Base-by-base conservation (phyloP, 2,888 invertebrate genomes). In the Dynastes grantii region DNA sequence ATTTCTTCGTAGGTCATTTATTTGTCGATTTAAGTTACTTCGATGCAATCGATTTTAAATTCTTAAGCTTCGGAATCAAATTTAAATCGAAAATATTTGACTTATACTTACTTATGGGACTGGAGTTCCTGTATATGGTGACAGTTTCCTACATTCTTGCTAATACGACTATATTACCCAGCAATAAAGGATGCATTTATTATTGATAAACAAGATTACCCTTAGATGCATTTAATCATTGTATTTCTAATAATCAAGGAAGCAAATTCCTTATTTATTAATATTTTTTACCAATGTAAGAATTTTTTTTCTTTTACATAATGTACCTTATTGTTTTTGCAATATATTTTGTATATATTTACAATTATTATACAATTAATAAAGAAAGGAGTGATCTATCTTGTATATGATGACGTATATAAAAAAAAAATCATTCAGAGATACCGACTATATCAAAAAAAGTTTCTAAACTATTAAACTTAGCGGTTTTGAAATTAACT, bases 71-170 rank as follows among this genome's bases (percentile, higher is more conserved):
- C 1, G 22, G 0, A 58, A 58, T 58, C 22, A 58, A 58, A 22
- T 58, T 58, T 22, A 16, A 29, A 63, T 63, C 63, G 29, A 9
- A 22, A 32, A 63, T 63, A 63, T 27, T 27, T 63, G 63, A 13
- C 29, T 63, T 63, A 63, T 29, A 27, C 32, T 11, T 27, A 63
- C 13, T 32, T 63, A 16, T n/a, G 32, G 45, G 45, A 45, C 11
- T 45, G 8, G 11, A 45, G 8, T 11, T 45, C 45, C 2, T 45
- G 45, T 63, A 32, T 32, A 32, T 29, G 63, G 63, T 63, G 63
- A 32, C 63, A 63, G 63, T 63, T 29, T 63, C 32, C 63, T 63
- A 29, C 63, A 63, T 58, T 58, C 22, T 58, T 5, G 2, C 22
- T 16, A 22, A 58, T 58, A 58, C 6, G 2, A 8, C 6, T 16